A percentile compares a stretch with the other conserved stretches of the same genome.
Conservation (phyloP, 2,888 invertebrate species). For the Drosophila tanythrix region DNA sequence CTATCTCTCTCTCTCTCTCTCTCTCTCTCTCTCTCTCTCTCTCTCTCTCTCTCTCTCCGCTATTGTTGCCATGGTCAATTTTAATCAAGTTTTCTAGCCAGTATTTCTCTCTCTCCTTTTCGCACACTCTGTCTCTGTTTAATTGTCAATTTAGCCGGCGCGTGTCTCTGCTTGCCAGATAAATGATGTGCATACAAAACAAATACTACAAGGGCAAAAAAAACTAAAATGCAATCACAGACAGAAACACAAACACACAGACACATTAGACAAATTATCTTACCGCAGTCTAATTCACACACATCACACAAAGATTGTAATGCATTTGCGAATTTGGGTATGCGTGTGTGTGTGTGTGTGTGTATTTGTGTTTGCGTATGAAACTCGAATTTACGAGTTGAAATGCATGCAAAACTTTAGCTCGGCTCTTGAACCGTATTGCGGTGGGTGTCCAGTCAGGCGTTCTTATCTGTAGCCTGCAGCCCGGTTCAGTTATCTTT, state of each 20-base stretch:
- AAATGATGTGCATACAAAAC: slow-evolving; percentile 66
- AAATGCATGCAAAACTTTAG: slow-evolving; percentile 45
- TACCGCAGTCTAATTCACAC: slow-evolving; percentile 14
- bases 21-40: neutral
- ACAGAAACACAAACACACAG: slow-evolving; percentile 7
- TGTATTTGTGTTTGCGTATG: slow-evolving; percentile 13
- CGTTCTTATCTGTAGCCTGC: slow-evolving; percentile 61
- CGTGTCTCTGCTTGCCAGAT: slow-evolving; percentile 63
- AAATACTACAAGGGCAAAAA: slow-evolving; percentile 50
- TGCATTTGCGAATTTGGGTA: slow-evolving; percentile 38
- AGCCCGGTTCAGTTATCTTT: slow-evolving; percentile 61
- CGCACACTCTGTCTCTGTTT: slow-evolving; percentile 61
- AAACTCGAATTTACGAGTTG: slow-evolving; percentile 28
- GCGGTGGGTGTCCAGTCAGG: slow-evolving; percentile 47
- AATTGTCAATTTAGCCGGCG: slow-evolving; percentile 73
- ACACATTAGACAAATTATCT: slow-evolving; percentile 30
- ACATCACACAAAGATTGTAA: slow-evolving; percentile 6
- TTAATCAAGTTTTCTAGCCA: slow-evolving; percentile 76
- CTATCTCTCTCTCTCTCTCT: neutral
- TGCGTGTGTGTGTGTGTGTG: neutral
- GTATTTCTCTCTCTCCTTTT: slow-evolving; percentile 17
- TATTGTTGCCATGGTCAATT: slow-evolving; percentile 63
- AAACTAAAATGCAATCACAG: slow-evolving; percentile 63
- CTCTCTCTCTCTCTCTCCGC: slow-evolving; percentile 12
- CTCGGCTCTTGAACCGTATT: slow-evolving; percentile 29